These are phyloP conservation scores for Empidonax alnorum DNA, from an alignment of 2,113 vertebrate species.

Conservation along the genomic window DNA sequence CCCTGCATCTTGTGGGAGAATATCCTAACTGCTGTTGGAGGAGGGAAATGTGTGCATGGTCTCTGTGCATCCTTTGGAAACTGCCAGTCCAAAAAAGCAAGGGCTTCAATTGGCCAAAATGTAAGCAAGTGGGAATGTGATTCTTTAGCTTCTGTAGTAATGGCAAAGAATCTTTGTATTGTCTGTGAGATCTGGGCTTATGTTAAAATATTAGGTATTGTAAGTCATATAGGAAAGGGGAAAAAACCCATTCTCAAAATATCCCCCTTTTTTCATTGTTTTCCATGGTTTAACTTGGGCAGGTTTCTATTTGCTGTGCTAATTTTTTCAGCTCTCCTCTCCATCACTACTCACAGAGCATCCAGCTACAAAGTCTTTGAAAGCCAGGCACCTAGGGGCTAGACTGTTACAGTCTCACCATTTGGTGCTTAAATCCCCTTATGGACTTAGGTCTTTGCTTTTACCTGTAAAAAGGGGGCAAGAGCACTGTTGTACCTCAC, in stretches of 20 bases:
- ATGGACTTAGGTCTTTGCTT: background rate
- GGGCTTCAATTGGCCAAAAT: background rate
- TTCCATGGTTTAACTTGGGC: background rate
- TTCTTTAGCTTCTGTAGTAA: background rate
- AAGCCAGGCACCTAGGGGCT: background rate
- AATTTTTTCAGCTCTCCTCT: background rate
- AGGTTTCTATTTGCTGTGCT: background rate
- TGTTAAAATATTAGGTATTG: background rate
- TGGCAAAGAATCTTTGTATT: background rate
- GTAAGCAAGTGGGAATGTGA: background rate
- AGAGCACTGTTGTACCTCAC: background rate
- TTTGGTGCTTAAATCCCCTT: background rate
- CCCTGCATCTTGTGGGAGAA: background rate
- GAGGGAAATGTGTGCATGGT: background rate
- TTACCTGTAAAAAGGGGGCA: background rate
- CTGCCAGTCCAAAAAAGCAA: background rate
- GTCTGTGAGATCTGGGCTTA: background rate
- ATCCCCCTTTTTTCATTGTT: background rate
- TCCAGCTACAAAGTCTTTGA: background rate
- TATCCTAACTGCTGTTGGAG: background rate
- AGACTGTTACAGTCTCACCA: background rate
- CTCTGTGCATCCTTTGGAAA: background rate
- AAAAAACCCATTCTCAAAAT: fast-evolving
- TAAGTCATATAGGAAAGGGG: background rate
- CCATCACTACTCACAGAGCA: background rate